Evolutionary conservation across 2,888 invertebrate species (phyloP), one percentile per base, ranked within the genome.

Genomic region (Euphydryas editha): DNA sequence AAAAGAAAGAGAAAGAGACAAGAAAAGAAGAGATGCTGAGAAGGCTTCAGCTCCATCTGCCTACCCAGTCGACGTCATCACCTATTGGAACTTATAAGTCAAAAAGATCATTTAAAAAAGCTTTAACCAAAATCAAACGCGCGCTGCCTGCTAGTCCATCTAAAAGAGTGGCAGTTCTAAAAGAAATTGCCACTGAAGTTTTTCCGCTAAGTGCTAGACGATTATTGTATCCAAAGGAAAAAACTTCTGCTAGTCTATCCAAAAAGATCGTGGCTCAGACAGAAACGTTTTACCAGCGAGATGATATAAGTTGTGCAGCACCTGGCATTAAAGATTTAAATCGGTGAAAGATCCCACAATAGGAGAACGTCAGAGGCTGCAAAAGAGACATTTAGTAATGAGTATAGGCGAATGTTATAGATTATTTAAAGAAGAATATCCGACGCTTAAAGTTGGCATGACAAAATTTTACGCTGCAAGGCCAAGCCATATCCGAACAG

Each of bases 11-110:
- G 39, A 39, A 39, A 39, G 11, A 39, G 39, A 39, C 39, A 39
- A 39, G 39, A 39, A 39, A 39, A 39, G 39, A 39, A 39, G 39
- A 39, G 39, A 39, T 39, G 39, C 39, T 8, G 8, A 39, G 39
- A 39, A 39, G 39, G 39, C 39, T 39, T 39, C 39, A 39, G 39
- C 39, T 39, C 39, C 39, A 39, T 39, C 39, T 39, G 39, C 39
- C 39, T 39, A 13, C 39, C 39, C 39, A 39, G 39, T 39, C 39
- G 13, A 39, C 39, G 13, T 39, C 39, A 39, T 39, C 39, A 39
- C 11, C 39, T 39, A 39, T 13, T 39, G 39, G 39, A 10, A 39
- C 39, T 39, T 39, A 39, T 39, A 39, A 39, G 39, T 39, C 39
- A 39, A 39, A 39, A 39, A 39, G 39, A 39, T 15, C 39, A 39